phyloP scores from a whole-genome alignment of 2,888 invertebrate genomes.

The Eurois occulta region DNA sequence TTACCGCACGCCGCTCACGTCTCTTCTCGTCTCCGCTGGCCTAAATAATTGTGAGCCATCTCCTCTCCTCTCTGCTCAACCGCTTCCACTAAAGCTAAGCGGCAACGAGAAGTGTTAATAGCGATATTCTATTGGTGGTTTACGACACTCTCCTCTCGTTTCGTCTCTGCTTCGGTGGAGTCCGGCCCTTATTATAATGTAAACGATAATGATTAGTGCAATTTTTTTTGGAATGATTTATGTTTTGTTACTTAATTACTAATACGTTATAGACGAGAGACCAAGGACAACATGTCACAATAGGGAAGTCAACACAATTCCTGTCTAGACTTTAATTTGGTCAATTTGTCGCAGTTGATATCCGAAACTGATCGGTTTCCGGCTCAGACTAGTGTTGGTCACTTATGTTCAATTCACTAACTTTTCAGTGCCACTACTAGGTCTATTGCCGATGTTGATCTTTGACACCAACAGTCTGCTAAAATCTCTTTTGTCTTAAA shows the following conservation, averaged over 20 bases:
- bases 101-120: too few relatives aligned
- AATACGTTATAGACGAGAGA: neutral
- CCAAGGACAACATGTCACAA: neutral
- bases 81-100: too few relatives aligned
- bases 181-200: neutral
- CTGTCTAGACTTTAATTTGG: slow-evolving; percentile 32
- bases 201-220: neutral
- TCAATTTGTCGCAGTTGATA: slow-evolving; percentile 21
- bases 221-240: neutral
- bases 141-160: too few relatives aligned
- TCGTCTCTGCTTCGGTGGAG: too few relatives aligned
- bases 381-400: neutral
- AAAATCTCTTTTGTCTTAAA: too few relatives aligned
- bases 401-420: neutral
- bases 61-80: too few relatives aligned
- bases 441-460: neutral
- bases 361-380: slow-evolving; percentile 38
- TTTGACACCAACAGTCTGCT: neutral
- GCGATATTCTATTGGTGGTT: too few relatives aligned
- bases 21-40: too few relatives aligned
- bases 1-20: too few relatives aligned
- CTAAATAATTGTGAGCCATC: too few relatives aligned
- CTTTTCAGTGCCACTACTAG: neutral
- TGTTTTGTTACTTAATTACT: neutral
- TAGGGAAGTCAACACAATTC: slow-evolving; percentile 20